Evolutionary conservation across 2,113 vertebrate species (phyloP).

Genomic region (Collichthys lucidus): DNA sequence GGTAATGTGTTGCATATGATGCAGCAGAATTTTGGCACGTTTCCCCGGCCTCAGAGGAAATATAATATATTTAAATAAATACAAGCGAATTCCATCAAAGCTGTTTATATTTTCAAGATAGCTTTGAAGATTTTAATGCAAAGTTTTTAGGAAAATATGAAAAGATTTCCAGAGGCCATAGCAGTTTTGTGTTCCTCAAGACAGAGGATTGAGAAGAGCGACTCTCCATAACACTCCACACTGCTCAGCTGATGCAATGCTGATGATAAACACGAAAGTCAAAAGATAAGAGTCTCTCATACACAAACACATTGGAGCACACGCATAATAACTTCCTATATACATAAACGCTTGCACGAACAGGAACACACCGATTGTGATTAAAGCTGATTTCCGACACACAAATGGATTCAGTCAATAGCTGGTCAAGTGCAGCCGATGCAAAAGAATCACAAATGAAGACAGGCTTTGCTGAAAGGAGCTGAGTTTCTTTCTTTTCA

Average conservation of each 20-base stretch:
- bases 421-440: background rate
- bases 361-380: background rate
- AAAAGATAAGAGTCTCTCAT: constrained; percentile 31
- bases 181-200: constrained; percentile 35
- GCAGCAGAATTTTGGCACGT: background rate
- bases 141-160: background rate
- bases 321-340: constrained; percentile 15
- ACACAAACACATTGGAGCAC: constrained; percentile 18
- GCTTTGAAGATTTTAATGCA: background rate
- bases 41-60: background rate
- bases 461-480: background rate
- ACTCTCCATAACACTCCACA: constrained; percentile 28
- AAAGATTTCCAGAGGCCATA: background rate
- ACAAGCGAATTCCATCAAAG: background rate
- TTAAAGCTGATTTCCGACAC: background rate
- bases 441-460: background rate
- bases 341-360: background rate
- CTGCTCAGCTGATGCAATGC: constrained; percentile 73
- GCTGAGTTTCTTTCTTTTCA: background rate
- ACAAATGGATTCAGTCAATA: background rate
- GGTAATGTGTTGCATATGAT: background rate
- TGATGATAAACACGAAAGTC: constrained; percentile 70
- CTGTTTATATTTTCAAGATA: background rate
- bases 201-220: constrained; percentile 26
- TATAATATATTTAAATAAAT: background rate